These are phyloP conservation scores for Sylvia atricapilla DNA, from an alignment of 2,113 vertebrate species.

Conservation along the genomic window DNA sequence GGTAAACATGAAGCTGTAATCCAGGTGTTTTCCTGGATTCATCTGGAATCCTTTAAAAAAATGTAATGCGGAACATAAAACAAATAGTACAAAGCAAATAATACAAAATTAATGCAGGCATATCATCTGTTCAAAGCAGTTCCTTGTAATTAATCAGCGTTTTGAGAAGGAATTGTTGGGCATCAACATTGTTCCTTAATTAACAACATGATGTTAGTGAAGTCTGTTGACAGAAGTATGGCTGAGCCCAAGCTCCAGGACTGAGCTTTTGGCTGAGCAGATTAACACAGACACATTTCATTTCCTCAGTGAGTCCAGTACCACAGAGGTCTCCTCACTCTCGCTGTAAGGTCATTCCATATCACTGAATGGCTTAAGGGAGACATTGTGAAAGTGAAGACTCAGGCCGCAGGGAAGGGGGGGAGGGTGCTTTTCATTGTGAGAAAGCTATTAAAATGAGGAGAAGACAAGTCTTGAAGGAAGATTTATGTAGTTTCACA, in stretches of 20 bases:
- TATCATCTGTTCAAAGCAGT: neutral
- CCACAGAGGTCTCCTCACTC: neutral
- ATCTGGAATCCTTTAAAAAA: neutral
- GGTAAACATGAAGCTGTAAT: neutral
- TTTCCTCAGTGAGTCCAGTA: neutral
- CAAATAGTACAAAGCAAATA: neutral
- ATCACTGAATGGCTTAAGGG: neutral
- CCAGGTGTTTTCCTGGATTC: neutral
- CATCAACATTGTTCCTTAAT: constrained; percentile 8
- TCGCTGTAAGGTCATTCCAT: neutral
- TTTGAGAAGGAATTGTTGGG: constrained; percentile 36
- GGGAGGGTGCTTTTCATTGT: neutral
- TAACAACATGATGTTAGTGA: neutral
- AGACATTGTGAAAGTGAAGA: neutral
- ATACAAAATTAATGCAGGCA: neutral
- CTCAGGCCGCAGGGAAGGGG: neutral
- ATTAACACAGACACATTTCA: neutral
- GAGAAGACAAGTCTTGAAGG: neutral
- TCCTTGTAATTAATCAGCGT: constrained; percentile 38
- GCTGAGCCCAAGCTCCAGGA: neutral
- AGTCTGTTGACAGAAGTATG: constrained; percentile 1
- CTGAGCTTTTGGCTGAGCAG: neutral
- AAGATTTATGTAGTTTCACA: constrained; percentile 27
- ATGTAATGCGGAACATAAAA: neutral
- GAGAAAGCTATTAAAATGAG: constrained; percentile 1